A percentile compares a stretch with the other conserved stretches of the same genome.
These are phyloP conservation scores for Leptura quadrifasciata DNA, from an alignment of 2,888 invertebrate species.

Conservation along the genomic window DNA sequence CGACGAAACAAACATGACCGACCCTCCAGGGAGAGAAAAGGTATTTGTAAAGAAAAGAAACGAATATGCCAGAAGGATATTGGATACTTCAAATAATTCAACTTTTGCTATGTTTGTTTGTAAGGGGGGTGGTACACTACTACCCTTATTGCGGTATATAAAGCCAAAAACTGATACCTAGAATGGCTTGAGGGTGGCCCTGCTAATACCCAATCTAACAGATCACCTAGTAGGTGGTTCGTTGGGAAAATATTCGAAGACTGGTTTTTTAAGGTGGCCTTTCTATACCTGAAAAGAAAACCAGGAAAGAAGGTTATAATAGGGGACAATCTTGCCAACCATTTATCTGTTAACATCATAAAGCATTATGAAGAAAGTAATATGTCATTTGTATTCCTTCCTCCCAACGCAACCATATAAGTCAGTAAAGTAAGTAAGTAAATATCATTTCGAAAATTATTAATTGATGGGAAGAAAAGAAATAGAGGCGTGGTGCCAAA, in stretches of 20 bases:
- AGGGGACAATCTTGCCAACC: background rate
- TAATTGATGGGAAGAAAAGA: background rate
- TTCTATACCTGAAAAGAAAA: background rate
- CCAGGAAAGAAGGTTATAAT: background rate
- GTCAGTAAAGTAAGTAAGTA: no score
- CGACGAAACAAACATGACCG: background rate
- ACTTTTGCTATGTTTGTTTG: background rate
- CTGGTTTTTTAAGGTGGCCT: background rate
- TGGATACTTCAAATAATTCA: background rate
- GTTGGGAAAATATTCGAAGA: conserved; percentile 29
- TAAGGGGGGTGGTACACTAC: no score
- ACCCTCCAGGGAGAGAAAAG: background rate
- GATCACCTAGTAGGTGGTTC: conserved; percentile 20
- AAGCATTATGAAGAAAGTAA: background rate
- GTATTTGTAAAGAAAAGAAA: background rate
- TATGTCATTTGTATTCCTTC: background rate
- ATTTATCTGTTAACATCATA: background rate
- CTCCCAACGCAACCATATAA: background rate
- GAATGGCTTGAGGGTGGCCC: conserved; percentile 23
- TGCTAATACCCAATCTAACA: background rate
- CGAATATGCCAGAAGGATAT: background rate
- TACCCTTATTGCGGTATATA: background rate
- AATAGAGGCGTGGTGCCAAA: background rate
- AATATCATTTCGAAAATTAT: background rate
- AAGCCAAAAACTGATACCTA: background rate